Evolutionary conservation across 2,797 vertebrate species (phyloP).

Genomic region (Adelosebastes latens): DNA sequence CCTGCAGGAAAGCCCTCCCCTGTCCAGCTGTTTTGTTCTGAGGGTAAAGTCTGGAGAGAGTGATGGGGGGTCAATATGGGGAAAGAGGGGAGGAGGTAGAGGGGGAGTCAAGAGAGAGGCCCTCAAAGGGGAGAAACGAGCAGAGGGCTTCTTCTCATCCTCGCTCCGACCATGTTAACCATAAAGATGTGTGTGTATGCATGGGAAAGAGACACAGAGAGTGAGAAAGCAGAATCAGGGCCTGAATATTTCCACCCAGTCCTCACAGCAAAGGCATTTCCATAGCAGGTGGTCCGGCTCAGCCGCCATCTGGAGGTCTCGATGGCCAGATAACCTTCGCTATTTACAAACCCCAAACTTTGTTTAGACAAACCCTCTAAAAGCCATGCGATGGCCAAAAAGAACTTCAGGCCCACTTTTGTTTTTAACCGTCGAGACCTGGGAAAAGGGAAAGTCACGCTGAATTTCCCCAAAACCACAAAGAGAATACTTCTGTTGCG

Average conservation of each 20-base stretch:
- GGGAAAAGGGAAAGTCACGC: slow-evolving; percentile 71
- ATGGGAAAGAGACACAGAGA: slow-evolving; percentile 33
- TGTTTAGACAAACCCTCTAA: slow-evolving; percentile 86
- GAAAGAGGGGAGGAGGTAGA: slow-evolving; percentile 2
- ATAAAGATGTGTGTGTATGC: slow-evolving; percentile 39
- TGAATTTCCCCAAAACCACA: slow-evolving; percentile 72
- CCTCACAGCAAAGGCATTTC: slow-evolving; percentile 76
- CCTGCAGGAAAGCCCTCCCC: slow-evolving; percentile 73
- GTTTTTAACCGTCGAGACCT: slow-evolving; percentile 73
- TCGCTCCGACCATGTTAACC: slow-evolving; percentile 47
- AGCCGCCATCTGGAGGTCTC: slow-evolving; percentile 81
- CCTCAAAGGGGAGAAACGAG: slow-evolving; percentile 46
- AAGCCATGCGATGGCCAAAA: slow-evolving; percentile 77
- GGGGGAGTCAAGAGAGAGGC: slow-evolving; percentile 25
- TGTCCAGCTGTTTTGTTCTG: slow-evolving; percentile 76
- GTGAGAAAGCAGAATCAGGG: slow-evolving; percentile 26
- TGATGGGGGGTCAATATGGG: slow-evolving; percentile 57
- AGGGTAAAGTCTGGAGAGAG: slow-evolving; percentile 62
- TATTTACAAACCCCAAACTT: slow-evolving; percentile 85
- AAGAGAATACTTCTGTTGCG: slow-evolving; percentile 69
- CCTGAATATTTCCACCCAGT: slow-evolving; percentile 58
- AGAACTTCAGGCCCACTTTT: slow-evolving; percentile 70
- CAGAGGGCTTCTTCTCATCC: slow-evolving; percentile 52
- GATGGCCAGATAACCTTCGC: slow-evolving; percentile 84
- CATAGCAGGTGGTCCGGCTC: slow-evolving; percentile 85